These are phyloP conservation scores for Acyrthosiphon pisum DNA, from an alignment of 1,140 invertebrate genomes.

Conservation along the genomic window DNA sequence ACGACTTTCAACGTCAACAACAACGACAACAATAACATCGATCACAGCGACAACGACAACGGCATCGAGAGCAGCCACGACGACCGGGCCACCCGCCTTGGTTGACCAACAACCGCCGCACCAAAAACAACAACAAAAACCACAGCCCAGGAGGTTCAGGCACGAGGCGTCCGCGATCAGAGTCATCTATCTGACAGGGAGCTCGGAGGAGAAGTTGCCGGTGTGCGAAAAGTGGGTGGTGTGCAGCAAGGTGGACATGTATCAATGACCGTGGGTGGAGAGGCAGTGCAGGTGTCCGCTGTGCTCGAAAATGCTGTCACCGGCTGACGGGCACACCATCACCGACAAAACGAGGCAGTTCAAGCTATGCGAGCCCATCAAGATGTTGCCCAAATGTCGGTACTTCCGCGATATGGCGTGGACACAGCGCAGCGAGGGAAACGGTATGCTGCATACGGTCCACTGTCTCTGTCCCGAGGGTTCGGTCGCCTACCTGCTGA, in stretches of 20 bases:
- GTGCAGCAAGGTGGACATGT: constrained; percentile 88
- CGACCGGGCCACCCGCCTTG: neutral
- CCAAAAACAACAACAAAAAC: too few relatives aligned
- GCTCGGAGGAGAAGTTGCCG: constrained; percentile 82
- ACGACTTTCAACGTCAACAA: neutral
- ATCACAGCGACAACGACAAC: neutral
- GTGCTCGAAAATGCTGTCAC: constrained; percentile 74
- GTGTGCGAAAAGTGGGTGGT: constrained; percentile 79
- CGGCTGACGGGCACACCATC: constrained; percentile 84
- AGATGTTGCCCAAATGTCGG: constrained; percentile 80
- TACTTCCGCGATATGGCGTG: constrained; percentile 83
- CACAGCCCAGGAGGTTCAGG: constrained; percentile 34
- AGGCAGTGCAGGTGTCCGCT: constrained; percentile 82
- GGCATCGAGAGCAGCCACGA: too few relatives aligned
- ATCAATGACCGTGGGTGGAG: constrained; percentile 85
- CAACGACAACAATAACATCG: neutral
- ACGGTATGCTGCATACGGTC: constrained; percentile 83
- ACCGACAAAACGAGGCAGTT: constrained; percentile 85
- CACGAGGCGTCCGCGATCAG: constrained; percentile 32
- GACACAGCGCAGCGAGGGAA: constrained; percentile 81
- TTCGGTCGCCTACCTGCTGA: constrained; percentile 85
- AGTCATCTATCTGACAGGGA: constrained; percentile 62
- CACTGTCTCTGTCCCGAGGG: constrained; percentile 85
- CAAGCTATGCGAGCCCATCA: constrained; percentile 86
- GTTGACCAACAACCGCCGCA: constrained; percentile 16